phyloP scores from a whole-genome alignment of 2,113 vertebrate species.

The Eptesicus fuscus region DNA sequence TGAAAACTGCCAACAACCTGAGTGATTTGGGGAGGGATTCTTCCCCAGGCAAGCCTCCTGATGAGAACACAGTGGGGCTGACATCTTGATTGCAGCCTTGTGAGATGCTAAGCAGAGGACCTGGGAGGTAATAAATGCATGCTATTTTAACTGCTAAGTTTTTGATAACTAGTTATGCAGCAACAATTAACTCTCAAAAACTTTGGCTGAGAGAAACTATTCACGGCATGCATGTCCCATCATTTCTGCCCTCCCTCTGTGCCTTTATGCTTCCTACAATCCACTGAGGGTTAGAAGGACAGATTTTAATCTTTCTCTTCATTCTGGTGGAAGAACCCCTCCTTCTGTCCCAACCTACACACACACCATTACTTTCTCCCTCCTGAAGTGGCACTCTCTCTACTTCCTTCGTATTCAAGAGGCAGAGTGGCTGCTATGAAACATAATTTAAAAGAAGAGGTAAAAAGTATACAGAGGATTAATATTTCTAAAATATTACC shows the following conservation, averaged over 20 bases:
- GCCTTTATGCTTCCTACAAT: background rate
- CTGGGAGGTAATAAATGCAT: background rate
- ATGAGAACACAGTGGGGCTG: background rate
- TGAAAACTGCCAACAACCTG: background rate
- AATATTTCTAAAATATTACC: background rate
- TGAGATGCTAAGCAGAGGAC: background rate
- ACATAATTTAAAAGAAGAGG: slow-evolving; percentile 16
- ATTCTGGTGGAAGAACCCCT: background rate
- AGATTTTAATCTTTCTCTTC: background rate
- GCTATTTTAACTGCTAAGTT: background rate
- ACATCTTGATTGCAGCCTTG: background rate
- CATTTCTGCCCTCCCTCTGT: background rate
- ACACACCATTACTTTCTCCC: background rate
- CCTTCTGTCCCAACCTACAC: background rate
- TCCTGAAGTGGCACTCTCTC: background rate
- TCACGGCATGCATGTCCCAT: background rate
- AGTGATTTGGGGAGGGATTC: background rate
- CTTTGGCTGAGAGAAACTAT: background rate
- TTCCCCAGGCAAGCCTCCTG: background rate
- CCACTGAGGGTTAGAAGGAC: background rate
- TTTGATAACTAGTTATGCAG: background rate
- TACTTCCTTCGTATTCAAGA: background rate
- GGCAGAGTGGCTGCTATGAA: background rate
- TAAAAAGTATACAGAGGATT: background rate
- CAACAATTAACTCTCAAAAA: background rate